Evolutionary conservation across 2,113 vertebrate species (phyloP).

Genomic region (Melanerpes aurifrons): DNA sequence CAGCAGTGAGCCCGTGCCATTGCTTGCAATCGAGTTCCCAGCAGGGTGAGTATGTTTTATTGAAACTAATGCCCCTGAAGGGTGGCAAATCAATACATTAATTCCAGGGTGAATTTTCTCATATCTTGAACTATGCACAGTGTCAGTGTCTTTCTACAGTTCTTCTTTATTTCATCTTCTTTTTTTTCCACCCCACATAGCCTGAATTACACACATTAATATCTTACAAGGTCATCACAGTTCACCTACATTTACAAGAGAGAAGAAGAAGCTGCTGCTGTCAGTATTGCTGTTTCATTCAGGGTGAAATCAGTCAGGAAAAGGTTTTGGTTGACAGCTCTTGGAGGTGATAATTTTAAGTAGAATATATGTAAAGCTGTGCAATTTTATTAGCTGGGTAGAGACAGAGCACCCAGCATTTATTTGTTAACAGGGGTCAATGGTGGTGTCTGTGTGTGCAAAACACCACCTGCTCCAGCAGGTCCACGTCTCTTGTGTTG

Average conservation of each 20-base stretch:
- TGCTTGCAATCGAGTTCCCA: neutral
- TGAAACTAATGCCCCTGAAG: slow-evolving; percentile 55
- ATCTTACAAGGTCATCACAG: slow-evolving; percentile 65
- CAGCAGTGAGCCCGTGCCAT: neutral
- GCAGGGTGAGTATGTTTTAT: slow-evolving; percentile 18
- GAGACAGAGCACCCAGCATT: neutral
- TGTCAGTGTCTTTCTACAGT: neutral
- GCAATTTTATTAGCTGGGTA: neutral
- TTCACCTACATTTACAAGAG: slow-evolving; percentile 13
- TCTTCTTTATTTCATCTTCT: neutral
- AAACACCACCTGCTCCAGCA: neutral
- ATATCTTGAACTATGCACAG: slow-evolving; percentile 43
- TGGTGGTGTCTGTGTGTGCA: neutral
- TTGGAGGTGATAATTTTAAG: neutral
- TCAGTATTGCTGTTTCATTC: neutral
- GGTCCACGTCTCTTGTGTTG: no score
- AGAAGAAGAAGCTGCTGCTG: neutral
- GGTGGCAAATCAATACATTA: slow-evolving; percentile 56
- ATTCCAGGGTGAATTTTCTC: slow-evolving; percentile 57
- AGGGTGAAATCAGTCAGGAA: slow-evolving; percentile 7
- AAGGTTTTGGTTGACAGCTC: neutral
- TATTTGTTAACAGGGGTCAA: neutral
- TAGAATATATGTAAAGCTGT: neutral
- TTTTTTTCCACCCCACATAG: neutral
- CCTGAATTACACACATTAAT: slow-evolving; percentile 54